These are phyloP conservation scores for Hesperophylax magnus DNA, from an alignment of 1,140 invertebrate genomes.

Conservation along the genomic window DNA sequence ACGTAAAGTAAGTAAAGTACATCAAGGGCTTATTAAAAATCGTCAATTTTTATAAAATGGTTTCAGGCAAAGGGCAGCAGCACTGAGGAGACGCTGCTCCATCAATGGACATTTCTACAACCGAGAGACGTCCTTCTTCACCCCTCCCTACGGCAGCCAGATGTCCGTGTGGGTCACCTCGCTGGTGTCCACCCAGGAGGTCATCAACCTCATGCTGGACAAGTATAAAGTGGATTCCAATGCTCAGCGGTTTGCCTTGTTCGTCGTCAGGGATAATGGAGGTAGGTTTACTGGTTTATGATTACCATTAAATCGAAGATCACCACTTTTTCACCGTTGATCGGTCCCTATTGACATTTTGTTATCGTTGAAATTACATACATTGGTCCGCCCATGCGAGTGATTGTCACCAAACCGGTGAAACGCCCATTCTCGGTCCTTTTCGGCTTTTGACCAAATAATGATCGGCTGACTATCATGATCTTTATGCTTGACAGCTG, in stretches of 20 bases:
- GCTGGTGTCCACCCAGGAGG: slow-evolving; percentile 83
- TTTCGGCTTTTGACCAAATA: no score
- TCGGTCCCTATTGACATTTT: no score
- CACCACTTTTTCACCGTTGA: no score
- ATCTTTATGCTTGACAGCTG: no score
- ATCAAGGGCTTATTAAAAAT: no score
- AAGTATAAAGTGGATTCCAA: slow-evolving; percentile 91
- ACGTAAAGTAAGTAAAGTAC: no score
- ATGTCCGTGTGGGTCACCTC: slow-evolving; percentile 91
- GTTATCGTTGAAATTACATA: no score
- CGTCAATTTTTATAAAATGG: neutral
- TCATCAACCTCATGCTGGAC: slow-evolving; percentile 88
- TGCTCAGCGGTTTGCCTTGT: slow-evolving; percentile 85
- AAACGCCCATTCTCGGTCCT: no score
- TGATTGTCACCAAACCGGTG: no score
- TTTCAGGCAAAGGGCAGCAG: slow-evolving; percentile 63
- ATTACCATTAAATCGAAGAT: no score
- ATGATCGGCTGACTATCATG: no score
- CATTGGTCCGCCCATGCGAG: no score
- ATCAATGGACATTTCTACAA: slow-evolving; percentile 93
- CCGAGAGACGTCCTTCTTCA: slow-evolving; percentile 90
- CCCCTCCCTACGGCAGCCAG: slow-evolving; percentile 86
- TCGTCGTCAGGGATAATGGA: slow-evolving; percentile 87
- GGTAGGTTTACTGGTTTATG: slow-evolving; percentile 68
- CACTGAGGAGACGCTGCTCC: slow-evolving; percentile 83